phyloP scores from a whole-genome alignment of 2,797 vertebrate species.

The Syndactyla subalaris region DNA sequence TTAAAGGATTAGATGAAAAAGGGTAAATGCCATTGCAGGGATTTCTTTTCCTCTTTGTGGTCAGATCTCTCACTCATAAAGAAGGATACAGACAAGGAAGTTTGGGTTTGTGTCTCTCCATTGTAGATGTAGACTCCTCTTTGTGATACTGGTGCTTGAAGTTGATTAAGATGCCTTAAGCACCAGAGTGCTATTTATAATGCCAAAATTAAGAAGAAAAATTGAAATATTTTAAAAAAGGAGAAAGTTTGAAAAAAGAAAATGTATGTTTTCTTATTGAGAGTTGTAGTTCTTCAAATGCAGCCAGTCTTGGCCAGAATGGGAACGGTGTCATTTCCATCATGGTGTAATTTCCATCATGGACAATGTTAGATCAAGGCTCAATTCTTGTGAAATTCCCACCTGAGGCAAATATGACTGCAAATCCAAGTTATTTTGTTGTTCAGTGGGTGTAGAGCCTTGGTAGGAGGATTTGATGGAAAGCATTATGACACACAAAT shows the following conservation, averaged over 20 bases:
- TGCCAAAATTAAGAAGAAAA: not conserved
- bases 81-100: not conserved
- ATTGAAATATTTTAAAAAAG: not conserved
- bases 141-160: not conserved
- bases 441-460: not conserved
- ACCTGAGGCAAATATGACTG: not conserved
- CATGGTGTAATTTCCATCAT: not conserved
- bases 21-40: fast-evolving
- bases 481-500: not conserved
- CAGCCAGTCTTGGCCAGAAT: not conserved
- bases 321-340: not conserved
- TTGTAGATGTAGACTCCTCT: not conserved
- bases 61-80: not conserved
- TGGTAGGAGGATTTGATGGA: not conserved
- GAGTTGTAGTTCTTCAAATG: not conserved
- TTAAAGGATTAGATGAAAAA: not conserved
- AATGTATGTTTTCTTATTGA: not conserved
- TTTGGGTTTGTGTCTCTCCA: not conserved
- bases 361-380: not conserved
- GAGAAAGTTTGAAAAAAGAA: not conserved
- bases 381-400: not conserved
- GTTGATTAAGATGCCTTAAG: not conserved
- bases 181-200: not conserved
- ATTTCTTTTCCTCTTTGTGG: not conserved
- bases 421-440: not conserved